These are phyloP conservation scores for Onchidella celtica DNA, from an alignment of 2,888 invertebrate species.

Conservation along the genomic window DNA sequence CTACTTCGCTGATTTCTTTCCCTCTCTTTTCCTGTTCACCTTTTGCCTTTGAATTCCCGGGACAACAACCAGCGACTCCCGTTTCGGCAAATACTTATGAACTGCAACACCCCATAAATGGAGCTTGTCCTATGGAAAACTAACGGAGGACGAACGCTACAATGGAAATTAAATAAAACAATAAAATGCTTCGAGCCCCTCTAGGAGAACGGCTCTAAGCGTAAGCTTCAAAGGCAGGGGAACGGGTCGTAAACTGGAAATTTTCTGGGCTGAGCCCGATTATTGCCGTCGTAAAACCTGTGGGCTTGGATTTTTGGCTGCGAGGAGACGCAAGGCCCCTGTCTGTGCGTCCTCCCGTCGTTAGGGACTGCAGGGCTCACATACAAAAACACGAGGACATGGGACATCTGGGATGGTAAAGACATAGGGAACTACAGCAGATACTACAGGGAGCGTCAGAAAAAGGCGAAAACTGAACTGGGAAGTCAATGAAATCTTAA, in stretches of 20 bases:
- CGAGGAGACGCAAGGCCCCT: not conserved
- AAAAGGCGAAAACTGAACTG: no score
- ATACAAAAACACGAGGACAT: not conserved
- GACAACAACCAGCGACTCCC: not conserved
- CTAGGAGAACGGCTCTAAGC: slow-evolving; percentile 3
- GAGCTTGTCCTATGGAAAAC: slow-evolving; percentile 12
- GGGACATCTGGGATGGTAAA: not conserved
- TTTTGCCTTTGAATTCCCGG: slow-evolving; percentile 4
- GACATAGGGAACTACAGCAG: not conserved
- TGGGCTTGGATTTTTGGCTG: not conserved
- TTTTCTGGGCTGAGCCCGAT: slow-evolving; percentile 16
- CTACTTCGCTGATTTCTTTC: no score
- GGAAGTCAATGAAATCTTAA: no score
- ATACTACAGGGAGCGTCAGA: no score
- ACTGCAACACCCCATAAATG: slow-evolving; percentile 32
- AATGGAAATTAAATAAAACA: slow-evolving; percentile 41
- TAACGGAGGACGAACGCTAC: slow-evolving; percentile 23
- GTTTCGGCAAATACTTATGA: slow-evolving; percentile 37
- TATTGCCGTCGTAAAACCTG: slow-evolving; percentile 38
- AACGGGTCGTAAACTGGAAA: slow-evolving; percentile 17
- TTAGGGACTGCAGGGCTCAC: not conserved
- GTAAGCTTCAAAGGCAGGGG: slow-evolving; percentile 22
- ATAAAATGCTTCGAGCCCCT: slow-evolving; percentile 17
- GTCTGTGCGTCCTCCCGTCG: not conserved
- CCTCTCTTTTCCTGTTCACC: not conserved